Conservation (phyloP, 2,888 invertebrate genomes). For the Dusona sp. region DNA sequence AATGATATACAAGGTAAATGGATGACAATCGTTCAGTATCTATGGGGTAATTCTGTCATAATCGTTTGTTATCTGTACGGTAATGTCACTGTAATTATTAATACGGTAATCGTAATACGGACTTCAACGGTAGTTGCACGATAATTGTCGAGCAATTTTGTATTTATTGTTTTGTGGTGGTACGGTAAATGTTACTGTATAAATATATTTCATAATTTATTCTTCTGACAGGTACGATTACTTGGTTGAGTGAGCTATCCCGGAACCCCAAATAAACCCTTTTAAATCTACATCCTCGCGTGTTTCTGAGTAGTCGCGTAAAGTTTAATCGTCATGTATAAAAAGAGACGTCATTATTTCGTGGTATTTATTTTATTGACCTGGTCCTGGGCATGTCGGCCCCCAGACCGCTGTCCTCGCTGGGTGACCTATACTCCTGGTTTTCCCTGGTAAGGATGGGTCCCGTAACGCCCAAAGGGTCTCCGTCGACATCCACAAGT, state of each 20-base stretch:
- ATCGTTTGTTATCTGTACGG: too few species aligned
- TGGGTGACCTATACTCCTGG: constrained; percentile 93
- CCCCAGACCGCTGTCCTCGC: constrained; percentile 97
- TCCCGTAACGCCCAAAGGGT: constrained; percentile 83
- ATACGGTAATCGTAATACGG: too few species aligned
- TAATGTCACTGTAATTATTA: too few species aligned
- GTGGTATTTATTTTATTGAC: constrained; percentile 70
- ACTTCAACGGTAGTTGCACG: too few species aligned
- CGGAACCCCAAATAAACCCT: background rate
- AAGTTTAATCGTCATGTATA: background rate
- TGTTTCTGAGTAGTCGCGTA: background rate
- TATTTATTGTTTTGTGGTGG: too few species aligned
- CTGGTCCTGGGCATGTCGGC: constrained; percentile 89
- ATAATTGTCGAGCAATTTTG: too few species aligned
- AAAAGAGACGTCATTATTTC: background rate
- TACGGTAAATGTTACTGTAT: background rate
- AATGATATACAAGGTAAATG: too few species aligned
- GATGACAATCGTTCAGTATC: too few species aligned
- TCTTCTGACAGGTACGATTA: background rate
- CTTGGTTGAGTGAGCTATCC: background rate
- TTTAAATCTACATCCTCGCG: background rate
- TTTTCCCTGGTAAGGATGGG: constrained; percentile 85
- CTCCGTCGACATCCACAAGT: constrained; percentile 84
- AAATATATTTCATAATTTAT: background rate
- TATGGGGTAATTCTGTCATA: too few species aligned